These are phyloP conservation scores for Salminus brasiliensis DNA, from an alignment of 2,113 vertebrate genomes.

Conservation along the genomic window DNA sequence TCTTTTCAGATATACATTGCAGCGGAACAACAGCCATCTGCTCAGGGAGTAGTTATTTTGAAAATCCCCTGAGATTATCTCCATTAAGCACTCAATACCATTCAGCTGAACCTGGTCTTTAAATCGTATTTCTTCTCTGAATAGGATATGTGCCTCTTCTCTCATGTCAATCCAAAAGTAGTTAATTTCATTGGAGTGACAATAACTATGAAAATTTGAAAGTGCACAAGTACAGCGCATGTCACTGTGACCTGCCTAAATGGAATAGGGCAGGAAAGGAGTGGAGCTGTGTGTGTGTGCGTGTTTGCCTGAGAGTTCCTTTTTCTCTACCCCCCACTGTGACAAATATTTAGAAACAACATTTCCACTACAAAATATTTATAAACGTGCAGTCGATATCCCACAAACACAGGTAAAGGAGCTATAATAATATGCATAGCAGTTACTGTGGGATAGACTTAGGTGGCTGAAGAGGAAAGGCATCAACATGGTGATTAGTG, in stretches of 20 bases:
- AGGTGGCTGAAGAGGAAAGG: too few species aligned
- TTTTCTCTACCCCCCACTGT: conserved; percentile 21
- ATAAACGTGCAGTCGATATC: background rate
- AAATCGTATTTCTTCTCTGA: conserved; percentile 45
- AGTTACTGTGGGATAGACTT: background rate
- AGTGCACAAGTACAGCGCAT: conserved; percentile 8
- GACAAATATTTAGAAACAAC: background rate
- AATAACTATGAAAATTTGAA: too few species aligned
- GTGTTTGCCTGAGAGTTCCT: conserved; percentile 28
- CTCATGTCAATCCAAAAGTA: conserved; percentile 41
- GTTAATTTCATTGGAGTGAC: conserved; percentile 8
- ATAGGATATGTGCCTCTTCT: background rate
- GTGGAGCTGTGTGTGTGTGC: conserved; percentile 19
- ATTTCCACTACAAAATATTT: background rate
- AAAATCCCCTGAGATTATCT: conserved; percentile 56
- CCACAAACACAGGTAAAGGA: background rate
- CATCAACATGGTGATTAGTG: too few species aligned
- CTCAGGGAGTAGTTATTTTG: conserved; percentile 25
- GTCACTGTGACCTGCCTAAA: conserved; percentile 6
- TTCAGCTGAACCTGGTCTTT: conserved; percentile 61
- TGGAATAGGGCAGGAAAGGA: conserved; percentile 12
- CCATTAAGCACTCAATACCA: conserved; percentile 55
- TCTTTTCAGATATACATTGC: conserved; percentile 2
- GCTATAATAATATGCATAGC: background rate
- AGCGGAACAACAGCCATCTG: conserved; percentile 32